phyloP scores from a whole-genome alignment of 35 echinoderm and acorn worm genomes.

The Amphiura filiformis region DNA sequence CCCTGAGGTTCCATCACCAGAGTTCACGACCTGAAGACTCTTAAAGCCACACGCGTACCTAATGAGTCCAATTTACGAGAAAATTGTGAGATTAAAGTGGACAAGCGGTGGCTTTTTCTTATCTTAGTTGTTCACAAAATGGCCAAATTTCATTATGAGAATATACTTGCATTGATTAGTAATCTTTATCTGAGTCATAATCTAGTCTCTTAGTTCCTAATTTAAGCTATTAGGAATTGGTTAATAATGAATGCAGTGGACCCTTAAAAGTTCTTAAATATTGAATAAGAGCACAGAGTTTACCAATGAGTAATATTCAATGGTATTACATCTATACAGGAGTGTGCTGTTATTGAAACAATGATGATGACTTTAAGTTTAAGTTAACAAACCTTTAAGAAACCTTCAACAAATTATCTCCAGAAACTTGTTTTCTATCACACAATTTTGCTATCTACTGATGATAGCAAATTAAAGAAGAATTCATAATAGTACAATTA shows the following conservation, averaged over 20 bases:
- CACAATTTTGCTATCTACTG: no score
- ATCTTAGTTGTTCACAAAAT: neutral
- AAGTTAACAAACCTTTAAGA: no score
- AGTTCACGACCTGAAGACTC: conserved; percentile 2
- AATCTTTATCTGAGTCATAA: neutral
- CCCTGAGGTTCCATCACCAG: neutral
- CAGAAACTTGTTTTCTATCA: no score
- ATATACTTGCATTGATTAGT: neutral
- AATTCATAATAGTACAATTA: no score
- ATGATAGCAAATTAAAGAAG: no score
- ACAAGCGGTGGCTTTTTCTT: neutral
- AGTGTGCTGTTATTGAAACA: no score
- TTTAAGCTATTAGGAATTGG: neutral
- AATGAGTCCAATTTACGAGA: conserved; percentile 11
- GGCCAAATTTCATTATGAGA: neutral
- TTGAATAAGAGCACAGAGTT: neutral
- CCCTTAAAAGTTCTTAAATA: no score
- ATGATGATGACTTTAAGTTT: no score
- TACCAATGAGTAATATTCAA: no score
- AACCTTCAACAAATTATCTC: no score
- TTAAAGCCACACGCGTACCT: neutral
- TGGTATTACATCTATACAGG: no score
- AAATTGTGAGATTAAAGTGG: neutral
- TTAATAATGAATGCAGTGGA: neutral
- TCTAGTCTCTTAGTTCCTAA: neutral